These are phyloP conservation scores for Molossus molossus DNA, from an alignment of 2,797 vertebrate species.

Conservation along the genomic window DNA sequence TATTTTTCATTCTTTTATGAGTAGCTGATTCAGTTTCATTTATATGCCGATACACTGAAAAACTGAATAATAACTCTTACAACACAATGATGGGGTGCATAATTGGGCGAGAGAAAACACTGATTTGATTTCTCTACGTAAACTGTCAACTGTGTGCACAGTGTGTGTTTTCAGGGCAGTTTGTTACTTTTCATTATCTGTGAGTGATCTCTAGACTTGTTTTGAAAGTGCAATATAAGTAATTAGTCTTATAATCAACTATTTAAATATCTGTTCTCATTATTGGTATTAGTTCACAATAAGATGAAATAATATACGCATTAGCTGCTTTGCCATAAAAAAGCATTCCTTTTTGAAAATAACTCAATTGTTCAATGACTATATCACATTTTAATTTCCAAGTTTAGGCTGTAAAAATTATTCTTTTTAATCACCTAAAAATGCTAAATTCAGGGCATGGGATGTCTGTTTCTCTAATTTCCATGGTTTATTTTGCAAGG, in stretches of 20 bases:
- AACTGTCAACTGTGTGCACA: background rate
- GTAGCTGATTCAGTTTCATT: conserved; percentile 26
- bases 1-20: background rate
- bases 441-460: background rate
- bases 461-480: conserved; percentile 32
- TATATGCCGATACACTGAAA: background rate
- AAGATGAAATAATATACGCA: conserved; percentile 76
- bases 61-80: background rate
- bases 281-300: conserved; percentile 43
- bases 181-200: conserved; percentile 51
- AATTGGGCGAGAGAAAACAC: background rate
- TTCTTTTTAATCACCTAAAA: conserved; percentile 12
- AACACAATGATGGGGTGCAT: background rate
- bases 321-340: conserved; percentile 74
- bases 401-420: conserved; percentile 45
- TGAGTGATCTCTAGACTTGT: conserved; percentile 65
- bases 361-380: conserved; percentile 6
- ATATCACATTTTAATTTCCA: conserved; percentile 48
- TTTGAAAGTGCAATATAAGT: conserved; percentile 69
- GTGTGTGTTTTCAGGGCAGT: background rate
- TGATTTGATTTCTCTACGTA: background rate
- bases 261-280: conserved; percentile 69
- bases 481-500: conserved; percentile 35
- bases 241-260: conserved; percentile 17
- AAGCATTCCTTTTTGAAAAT: conserved; percentile 56